Conservation (phyloP, 1,140 invertebrate genomes). For the Trichomalopsis sarcophagae region DNA sequence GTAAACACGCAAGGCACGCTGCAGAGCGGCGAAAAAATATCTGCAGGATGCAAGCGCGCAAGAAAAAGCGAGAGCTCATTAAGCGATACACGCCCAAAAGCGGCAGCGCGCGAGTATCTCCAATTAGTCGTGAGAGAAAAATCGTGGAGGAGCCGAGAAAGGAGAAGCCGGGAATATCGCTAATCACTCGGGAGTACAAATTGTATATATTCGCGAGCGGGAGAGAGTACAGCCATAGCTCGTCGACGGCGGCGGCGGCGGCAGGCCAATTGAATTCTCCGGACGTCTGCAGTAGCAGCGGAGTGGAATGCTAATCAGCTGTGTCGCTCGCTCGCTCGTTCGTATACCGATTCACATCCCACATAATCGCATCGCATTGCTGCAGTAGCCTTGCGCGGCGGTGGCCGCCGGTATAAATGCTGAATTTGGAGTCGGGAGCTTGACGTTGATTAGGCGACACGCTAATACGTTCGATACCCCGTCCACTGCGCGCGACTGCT, state of each 20-base stretch:
- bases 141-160: background rate
- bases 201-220: conserved; percentile 15
- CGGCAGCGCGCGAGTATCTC: background rate
- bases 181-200: conserved; percentile 25
- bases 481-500: conserved; percentile 23
- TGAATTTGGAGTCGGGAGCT: conserved; percentile 54
- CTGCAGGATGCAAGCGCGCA: background rate
- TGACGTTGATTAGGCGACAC: conserved; percentile 55
- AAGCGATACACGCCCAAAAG: background rate
- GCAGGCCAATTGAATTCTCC: conserved; percentile 34
- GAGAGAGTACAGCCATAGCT: background rate
- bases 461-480: conserved; percentile 64
- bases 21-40: background rate
- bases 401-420: background rate
- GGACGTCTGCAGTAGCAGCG: background rate
- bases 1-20: background rate
- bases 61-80: background rate
- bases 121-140: conserved; percentile 13
- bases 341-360: background rate
- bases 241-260: background rate
- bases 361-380: background rate
- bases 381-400: background rate
- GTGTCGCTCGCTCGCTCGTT: background rate
- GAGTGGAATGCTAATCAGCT: conserved; percentile 27
- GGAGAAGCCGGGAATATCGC: background rate